Evolutionary conservation across 2,113 vertebrate species (phyloP), one percentile per base, ranked within the genome.

Genomic region (Poeciliopsis turrubarensis): DNA sequence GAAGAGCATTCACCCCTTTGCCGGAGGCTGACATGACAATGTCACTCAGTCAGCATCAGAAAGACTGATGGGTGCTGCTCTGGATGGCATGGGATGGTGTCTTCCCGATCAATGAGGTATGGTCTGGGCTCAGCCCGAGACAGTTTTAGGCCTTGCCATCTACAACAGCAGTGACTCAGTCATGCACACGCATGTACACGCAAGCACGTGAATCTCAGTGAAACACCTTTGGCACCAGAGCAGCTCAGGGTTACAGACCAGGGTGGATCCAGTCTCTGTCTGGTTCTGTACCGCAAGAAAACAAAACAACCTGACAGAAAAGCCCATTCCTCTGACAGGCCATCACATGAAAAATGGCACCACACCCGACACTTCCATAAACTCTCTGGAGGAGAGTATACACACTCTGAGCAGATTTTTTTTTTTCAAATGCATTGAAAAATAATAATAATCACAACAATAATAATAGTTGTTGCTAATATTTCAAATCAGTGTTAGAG

Each of bases 81-180:
- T 75, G 66, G 69, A 69, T 73, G 70, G 60, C 54, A 62, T 1
- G 4, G 4, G 32, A 44, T 37, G 57, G 54, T 10, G 26, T 30
- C 13, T 4, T 54, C 8, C 51, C n/a, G 27, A 66, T 74, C 74
- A 76, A 41, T 67, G 44, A 39, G 60, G 78, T 75, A 61, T 60
- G 44, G 17, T 2, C 17, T 47, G 44, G 82, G 47, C 67, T 8
- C 63, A 37, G 82, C 73, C 74, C 78, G 37, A 83, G 76, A 83
- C 69, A 79, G 74, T 80, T 79, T 68, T 62, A 66, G 68, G 72
- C 65, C 12, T 74, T 72, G 72, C 74, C 78, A 73, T 62, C 64
- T 65, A 70, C 73, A 79, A 78, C 44, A 72, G 66, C 60, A 29
- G 44, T 70, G 31, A 54, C 63, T 65, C 65, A 70, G 41, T 70